Evolutionary conservation across 2,888 invertebrate genomes (phyloP).

Genomic region (Meta bourneti): DNA sequence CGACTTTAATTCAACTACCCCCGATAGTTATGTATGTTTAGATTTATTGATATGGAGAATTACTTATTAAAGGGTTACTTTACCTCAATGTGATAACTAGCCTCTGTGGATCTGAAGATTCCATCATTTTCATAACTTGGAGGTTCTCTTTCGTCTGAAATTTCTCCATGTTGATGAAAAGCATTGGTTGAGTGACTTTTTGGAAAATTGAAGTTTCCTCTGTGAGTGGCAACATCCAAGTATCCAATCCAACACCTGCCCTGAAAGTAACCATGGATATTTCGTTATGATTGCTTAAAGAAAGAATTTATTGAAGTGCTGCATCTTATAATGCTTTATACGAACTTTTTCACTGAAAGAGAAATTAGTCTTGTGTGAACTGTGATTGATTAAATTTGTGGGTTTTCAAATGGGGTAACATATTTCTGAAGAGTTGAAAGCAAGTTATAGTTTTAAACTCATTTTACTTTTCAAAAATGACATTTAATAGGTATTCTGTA

Average conservation of each 20-base stretch:
- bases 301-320: neutral
- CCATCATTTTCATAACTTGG: slow-evolving; percentile 82
- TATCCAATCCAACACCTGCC: slow-evolving; percentile 83
- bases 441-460: too few relatives aligned
- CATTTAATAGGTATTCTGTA: too few relatives aligned
- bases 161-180: slow-evolving; percentile 84
- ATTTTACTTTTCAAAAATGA: too few relatives aligned
- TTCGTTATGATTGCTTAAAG: neutral
- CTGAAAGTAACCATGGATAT: slow-evolving; percentile 78
- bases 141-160: slow-evolving; percentile 84
- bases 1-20: too few relatives aligned
- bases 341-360: too few relatives aligned
- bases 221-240: slow-evolving; percentile 85
- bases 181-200: slow-evolving; percentile 82
- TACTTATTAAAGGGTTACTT: neutral
- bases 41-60: too few relatives aligned
- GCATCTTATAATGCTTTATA: too few relatives aligned
- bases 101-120: slow-evolving; percentile 66
- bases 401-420: too few relatives aligned
- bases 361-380: too few relatives aligned
- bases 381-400: too few relatives aligned
- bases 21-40: too few relatives aligned
- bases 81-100: slow-evolving; percentile 78
- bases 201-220: slow-evolving; percentile 81
- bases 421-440: too few relatives aligned